phyloP scores from a whole-genome alignment of 2,113 vertebrate species.

The Lates calcarifer region DNA sequence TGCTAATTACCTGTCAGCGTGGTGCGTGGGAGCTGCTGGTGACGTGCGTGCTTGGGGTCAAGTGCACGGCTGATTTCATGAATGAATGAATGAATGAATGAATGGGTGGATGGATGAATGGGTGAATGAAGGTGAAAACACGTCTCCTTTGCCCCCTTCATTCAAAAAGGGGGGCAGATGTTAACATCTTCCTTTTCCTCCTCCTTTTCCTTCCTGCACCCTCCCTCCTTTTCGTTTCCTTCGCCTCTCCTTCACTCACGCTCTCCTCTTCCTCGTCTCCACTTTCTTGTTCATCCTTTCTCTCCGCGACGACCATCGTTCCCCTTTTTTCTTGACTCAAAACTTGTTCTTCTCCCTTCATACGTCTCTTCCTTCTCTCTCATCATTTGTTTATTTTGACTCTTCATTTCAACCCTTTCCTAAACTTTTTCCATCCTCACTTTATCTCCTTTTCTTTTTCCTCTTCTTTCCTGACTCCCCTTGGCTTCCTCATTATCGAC shows the following conservation, averaged over 20 bases:
- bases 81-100: constrained; percentile 40
- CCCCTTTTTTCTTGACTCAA: too few species aligned
- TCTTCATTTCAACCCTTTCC: background rate
- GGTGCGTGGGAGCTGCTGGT: constrained; percentile 45
- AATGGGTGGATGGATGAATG: background rate
- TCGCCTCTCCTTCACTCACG: background rate
- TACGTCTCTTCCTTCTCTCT: too few species aligned
- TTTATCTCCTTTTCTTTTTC: background rate
- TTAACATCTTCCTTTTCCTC: constrained; percentile 10
- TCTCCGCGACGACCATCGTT: too few species aligned
- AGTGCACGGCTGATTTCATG: constrained; percentile 38
- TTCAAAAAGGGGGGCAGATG: background rate
- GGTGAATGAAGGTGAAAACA: too few species aligned
- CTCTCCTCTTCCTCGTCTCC: background rate
- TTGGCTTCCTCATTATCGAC: background rate
- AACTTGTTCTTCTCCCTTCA: too few species aligned
- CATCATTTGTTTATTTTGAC: background rate
- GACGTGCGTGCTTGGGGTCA: constrained; percentile 49
- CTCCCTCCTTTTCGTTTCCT: background rate
- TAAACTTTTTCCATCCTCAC: background rate
- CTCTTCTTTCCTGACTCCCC: background rate
- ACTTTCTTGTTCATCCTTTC: background rate
- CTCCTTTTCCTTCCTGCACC: background rate
- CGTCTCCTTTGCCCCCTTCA: background rate
- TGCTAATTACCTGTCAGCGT: constrained; percentile 52